Conservation (phyloP, 2,113 vertebrate species). For the Furnarius figulus region DNA sequence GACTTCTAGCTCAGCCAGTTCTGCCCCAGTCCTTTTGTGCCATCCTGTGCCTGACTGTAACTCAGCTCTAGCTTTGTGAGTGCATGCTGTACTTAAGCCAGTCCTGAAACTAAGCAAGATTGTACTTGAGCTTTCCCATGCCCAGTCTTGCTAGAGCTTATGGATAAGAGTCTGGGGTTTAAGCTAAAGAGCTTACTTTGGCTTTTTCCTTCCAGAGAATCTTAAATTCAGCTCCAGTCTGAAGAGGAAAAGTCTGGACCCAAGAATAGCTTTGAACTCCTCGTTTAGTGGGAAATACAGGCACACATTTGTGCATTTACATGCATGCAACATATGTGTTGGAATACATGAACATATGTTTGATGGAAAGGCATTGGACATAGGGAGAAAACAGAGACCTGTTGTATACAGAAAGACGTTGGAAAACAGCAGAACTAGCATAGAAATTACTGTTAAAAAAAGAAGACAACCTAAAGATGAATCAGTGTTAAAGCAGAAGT, state of each 20-base stretch:
- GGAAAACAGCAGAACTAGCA: not conserved
- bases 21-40: not conserved
- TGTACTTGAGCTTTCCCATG: not conserved
- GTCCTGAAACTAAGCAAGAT: not conserved
- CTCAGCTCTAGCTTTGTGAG: not conserved
- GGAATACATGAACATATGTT: not conserved
- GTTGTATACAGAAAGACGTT: not conserved
- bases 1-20: not conserved
- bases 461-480: not conserved
- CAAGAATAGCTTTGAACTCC: not conserved
- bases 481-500: not conserved
- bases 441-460: not conserved
- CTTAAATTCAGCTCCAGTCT: not conserved
- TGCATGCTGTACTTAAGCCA: not conserved
- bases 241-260: not conserved
- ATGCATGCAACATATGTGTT: not conserved
- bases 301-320: not conserved
- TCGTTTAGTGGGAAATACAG: not conserved
- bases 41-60: not conserved
- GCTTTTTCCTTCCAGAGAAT: not conserved
- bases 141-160: not conserved
- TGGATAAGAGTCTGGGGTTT: not conserved
- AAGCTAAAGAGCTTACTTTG: slow-evolving; percentile 20
- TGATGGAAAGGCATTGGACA: not conserved
- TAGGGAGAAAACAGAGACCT: not conserved